Percentiles rank a stretch among this genome's conserved stretches.
Conservation (phyloP, 2,888 invertebrate genomes). For the Melinaea marsaeus region DNA sequence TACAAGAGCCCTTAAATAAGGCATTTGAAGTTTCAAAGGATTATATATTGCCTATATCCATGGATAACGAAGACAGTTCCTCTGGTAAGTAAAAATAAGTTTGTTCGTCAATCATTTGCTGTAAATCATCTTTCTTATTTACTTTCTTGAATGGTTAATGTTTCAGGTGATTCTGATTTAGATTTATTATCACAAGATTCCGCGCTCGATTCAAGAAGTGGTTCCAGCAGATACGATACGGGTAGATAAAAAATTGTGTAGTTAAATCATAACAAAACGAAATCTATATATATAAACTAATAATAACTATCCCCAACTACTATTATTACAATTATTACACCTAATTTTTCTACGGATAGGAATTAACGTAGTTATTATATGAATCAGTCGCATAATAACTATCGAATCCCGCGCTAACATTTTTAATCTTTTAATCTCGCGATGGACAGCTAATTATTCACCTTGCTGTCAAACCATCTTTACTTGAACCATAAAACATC, state of each 20-base stretch:
- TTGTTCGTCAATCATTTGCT: too few relatives aligned
- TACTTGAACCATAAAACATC: too few relatives aligned
- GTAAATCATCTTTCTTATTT: too few relatives aligned
- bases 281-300: too few relatives aligned
- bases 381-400: conserved; percentile 33
- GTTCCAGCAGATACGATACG: conserved; percentile 47
- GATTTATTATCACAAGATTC: conserved; percentile 53
- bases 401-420: too few relatives aligned
- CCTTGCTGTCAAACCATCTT: too few relatives aligned
- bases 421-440: too few relatives aligned
- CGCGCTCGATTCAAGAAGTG: conserved; percentile 51
- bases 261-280: background rate
- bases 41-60: conserved; percentile 66
- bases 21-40: conserved; percentile 65
- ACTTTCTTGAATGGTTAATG: background rate
- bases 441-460: too few relatives aligned
- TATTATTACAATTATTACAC: too few relatives aligned
- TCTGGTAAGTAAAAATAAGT: conserved; percentile 42
- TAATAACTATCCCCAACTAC: too few relatives aligned
- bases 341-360: too few relatives aligned
- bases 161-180: conserved; percentile 50
- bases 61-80: conserved; percentile 52
- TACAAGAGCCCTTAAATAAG: conserved; percentile 61
- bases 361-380: too few relatives aligned
- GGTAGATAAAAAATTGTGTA: conserved; percentile 2